Percentiles rank a stretch among this genome's conserved stretches.
Conservation (phyloP, 2,113 vertebrate genomes). For the Gopherus evgoodei region DNA sequence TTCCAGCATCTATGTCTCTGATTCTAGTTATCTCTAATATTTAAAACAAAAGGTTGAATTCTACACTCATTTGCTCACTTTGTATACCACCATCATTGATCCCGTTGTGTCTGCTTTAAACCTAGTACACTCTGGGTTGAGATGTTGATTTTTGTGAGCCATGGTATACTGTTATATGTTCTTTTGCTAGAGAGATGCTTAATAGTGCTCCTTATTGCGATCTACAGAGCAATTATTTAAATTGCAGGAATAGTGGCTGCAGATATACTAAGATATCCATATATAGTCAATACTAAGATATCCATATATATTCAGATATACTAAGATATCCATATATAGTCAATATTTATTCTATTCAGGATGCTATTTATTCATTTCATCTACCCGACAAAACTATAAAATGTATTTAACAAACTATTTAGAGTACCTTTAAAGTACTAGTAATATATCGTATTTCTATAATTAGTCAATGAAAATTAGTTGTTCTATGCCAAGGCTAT, state of each 20-base stretch:
- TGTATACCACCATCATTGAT: neutral
- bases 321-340: neutral
- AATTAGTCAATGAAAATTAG: neutral
- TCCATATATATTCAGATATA: neutral
- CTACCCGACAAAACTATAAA: neutral
- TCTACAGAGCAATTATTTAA: neutral
- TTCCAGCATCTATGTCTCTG: neutral
- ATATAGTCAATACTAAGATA: conserved; percentile 19
- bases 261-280: neutral
- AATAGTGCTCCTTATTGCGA: neutral
- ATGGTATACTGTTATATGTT: neutral
- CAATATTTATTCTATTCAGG: conserved; percentile 10
- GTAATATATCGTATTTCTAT: neutral
- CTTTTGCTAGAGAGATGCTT: neutral
- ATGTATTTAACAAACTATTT: neutral
- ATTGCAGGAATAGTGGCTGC: neutral
- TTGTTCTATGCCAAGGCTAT: neutral
- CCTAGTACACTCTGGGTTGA: neutral
- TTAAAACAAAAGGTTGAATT: neutral
- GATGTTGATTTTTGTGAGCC: neutral
- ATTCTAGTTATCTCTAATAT: neutral
- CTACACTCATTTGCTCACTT: neutral
- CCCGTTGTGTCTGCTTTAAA: neutral
- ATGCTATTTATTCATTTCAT: neutral
- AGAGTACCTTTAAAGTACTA: neutral